A percentile compares a stretch with the other conserved stretches of the same genome.
These are phyloP conservation scores for Notocelia uddmanniana DNA, from an alignment of 2,888 invertebrate species.

Conservation along the genomic window DNA sequence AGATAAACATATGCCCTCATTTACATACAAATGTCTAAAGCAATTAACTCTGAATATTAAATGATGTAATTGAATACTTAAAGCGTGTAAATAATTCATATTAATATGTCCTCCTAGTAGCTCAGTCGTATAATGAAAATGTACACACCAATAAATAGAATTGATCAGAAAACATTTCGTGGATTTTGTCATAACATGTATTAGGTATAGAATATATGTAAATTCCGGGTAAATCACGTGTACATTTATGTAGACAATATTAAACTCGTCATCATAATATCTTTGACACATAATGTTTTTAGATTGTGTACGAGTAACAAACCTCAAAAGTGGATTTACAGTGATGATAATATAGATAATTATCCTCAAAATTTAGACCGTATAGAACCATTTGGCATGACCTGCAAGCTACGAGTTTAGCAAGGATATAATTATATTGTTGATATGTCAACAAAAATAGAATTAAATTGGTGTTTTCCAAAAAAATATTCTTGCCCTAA, in stretches of 20 bases:
- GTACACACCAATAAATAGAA: conserved; percentile 27
- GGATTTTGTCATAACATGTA: background rate
- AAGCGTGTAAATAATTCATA: conserved; percentile 42
- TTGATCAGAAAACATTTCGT: background rate
- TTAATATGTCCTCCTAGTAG: conserved; percentile 14
- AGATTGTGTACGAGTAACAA: conserved; percentile 2
- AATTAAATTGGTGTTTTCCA: too few species aligned
- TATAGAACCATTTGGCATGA: conserved; percentile 30
- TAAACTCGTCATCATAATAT: background rate
- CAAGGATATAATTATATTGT: background rate
- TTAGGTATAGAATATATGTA: background rate
- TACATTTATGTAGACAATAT: background rate
- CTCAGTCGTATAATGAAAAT: conserved; percentile 17
- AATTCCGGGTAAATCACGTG: too few species aligned
- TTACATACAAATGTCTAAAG: conserved; percentile 42
- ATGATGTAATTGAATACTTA: conserved; percentile 32
- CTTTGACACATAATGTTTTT: background rate
- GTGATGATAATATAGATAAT: conserved; percentile 31
- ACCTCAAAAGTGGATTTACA: conserved; percentile 30
- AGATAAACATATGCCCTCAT: conserved; percentile 34
- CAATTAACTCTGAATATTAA: conserved; percentile 45
- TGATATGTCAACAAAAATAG: too few species aligned
- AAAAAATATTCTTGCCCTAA: too few species aligned
- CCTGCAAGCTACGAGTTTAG: conserved; percentile 22
- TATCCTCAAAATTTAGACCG: conserved; percentile 37